Conservation (phyloP, 2,113 vertebrate genomes). For the Poeciliopsis prolifica region DNA sequence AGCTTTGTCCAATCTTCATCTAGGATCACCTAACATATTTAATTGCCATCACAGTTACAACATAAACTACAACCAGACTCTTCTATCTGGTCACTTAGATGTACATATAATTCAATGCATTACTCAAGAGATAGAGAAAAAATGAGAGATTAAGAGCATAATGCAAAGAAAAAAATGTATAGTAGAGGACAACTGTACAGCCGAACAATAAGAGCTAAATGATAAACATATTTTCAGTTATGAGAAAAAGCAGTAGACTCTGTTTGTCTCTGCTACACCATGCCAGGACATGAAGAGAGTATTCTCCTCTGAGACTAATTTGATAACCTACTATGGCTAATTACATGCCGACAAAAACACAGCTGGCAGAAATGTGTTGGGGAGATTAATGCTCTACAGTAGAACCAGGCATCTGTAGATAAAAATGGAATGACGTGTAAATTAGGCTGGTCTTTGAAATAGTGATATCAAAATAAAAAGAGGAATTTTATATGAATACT, state of each 20-base stretch:
- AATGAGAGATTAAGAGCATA: background rate
- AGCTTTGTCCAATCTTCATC: too few species aligned
- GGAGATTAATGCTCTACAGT: constrained; percentile 32
- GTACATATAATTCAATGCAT: too few species aligned
- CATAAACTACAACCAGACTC: too few species aligned
- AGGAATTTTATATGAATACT: constrained; percentile 42
- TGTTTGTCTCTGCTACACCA: constrained; percentile 28
- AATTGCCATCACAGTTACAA: too few species aligned
- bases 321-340: constrained; percentile 54
- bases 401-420: constrained; percentile 15
- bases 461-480: background rate
- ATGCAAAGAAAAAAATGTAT: background rate
- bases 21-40: too few species aligned
- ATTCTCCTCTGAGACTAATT: constrained; percentile 57
- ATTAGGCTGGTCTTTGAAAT: constrained; percentile 8
- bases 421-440: constrained; percentile 25
- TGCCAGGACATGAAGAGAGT: constrained; percentile 26
- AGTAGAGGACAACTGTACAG: background rate
- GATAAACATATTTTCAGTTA: constrained; percentile 3
- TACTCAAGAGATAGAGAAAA: too few species aligned
- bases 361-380: constrained; percentile 54
- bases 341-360: constrained; percentile 62
- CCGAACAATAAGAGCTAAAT: constrained; percentile 8
- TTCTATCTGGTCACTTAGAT: too few species aligned
- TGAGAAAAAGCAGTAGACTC: constrained; percentile 3